Base-by-base conservation (phyloP, 2,888 invertebrate species). In the Hylaea fasciaria region DNA sequence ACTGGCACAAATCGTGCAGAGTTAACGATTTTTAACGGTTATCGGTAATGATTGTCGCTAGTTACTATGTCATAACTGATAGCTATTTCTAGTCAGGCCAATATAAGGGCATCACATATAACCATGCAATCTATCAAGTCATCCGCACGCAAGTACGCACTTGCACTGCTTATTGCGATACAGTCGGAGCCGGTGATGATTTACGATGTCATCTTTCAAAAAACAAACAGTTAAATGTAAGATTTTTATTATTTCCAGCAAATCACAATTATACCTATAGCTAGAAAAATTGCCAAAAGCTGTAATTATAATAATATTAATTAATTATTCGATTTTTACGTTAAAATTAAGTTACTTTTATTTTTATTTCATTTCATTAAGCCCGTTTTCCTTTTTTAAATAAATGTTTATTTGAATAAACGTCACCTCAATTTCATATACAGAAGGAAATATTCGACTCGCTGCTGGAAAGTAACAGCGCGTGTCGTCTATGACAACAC, bases 71-170 rank as follows among this genome's bases (percentile, higher is more conserved):
- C 56, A 62, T 62, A 62, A 57, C 48, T 48, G 47, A 52, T 47
- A 52, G 39, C 43, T 29, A 37, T 43, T 39, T 46, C 46, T 32
- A 49, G 14, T 52, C 49, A 53, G 43, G 51, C 48, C 32, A 54
- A 62, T 62, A 62, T 62, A 57, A 62, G 50, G 45, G 46, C 56
- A 57, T 51, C 44, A 46, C 41, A 46, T 52, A 44, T 35, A 55
- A 57, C 57, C 29, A 41, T 73, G 74, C 76, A 77, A 76, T 76
- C 72, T 68, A 64, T 64, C 70, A 73, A 77, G 60, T 70, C 73
- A 77, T 74, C 76, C 77, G 73, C 62, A 71, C 78, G 60, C 51
- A 55, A 37, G 53, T 54, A 60, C 66, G 70, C 66, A 71, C 65
- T 64, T 41, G 51, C 51, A 49, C 51, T 70, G 65, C 59, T 63